phyloP scores from a whole-genome alignment of 2,888 invertebrate species.

The Gibbula magus region DNA sequence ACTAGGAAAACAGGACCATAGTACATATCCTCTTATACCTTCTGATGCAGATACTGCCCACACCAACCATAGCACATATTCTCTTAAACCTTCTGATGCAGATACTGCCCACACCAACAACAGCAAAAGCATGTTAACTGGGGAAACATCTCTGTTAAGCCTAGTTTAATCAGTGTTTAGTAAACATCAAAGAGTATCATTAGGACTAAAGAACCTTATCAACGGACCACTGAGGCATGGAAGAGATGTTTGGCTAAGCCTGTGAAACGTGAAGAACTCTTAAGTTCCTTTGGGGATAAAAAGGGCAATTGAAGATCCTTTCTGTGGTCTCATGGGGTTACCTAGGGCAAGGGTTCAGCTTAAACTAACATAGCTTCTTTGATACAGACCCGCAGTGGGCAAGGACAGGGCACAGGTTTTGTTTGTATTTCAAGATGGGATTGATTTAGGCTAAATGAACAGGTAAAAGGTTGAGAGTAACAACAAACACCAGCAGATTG shows the following conservation, averaged over 20 bases:
- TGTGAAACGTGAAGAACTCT: neutral
- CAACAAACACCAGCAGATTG: neutral
- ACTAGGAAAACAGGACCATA: no score
- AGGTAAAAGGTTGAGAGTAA: neutral
- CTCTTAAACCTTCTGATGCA: neutral
- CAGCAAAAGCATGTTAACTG: neutral
- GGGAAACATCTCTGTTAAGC: neutral
- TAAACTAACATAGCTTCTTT: neutral
- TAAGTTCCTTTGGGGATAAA: neutral
- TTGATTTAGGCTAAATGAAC: neutral
- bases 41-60: no score
- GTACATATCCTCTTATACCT: no score
- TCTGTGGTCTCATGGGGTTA: neutral
- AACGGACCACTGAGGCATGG: neutral
- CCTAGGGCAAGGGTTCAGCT: neutral
- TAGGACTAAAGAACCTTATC: neutral
- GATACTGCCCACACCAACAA: neutral
- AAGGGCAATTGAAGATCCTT: neutral
- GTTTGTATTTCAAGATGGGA: neutral
- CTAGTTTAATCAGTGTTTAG: neutral
- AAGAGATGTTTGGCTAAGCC: neutral
- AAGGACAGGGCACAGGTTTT: neutral
- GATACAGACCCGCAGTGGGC: neutral
- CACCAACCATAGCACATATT: no score
- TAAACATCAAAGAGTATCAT: slow-evolving; percentile 4